Conservation (phyloP, 2,888 invertebrate genomes). For the Philereme vetulata region DNA sequence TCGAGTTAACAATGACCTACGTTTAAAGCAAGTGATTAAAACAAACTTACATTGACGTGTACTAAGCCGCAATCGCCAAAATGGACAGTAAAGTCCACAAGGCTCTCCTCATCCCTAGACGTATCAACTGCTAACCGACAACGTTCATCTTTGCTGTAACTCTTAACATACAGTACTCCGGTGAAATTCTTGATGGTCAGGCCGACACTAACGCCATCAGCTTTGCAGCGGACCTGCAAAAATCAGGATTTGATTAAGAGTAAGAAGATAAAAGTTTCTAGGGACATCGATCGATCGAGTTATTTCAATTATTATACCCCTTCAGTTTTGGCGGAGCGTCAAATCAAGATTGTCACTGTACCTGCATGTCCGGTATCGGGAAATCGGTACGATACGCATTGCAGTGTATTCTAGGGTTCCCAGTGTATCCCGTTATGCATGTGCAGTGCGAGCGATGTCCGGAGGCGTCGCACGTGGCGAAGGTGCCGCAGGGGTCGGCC, state of each 20-base stretch:
- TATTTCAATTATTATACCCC: background rate
- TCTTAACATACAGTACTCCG: slow-evolving; percentile 96
- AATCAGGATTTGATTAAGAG: slow-evolving; percentile 4
- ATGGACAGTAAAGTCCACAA: slow-evolving; percentile 93
- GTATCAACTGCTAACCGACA: slow-evolving; percentile 92
- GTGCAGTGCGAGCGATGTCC: slow-evolving; percentile 91
- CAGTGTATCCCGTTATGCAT: slow-evolving; percentile 90
- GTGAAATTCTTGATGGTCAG: slow-evolving; percentile 92
- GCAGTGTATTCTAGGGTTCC: slow-evolving; percentile 90
- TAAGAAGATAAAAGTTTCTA: background rate
- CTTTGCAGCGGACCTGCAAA: slow-evolving; percentile 90
- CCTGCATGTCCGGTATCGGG: slow-evolving; percentile 91
- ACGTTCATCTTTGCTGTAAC: slow-evolving; percentile 96
- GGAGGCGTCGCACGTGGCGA: slow-evolving; percentile 90
- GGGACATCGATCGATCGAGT: background rate
- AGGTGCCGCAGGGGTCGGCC: slow-evolving; percentile 88
- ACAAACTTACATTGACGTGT: slow-evolving; percentile 90
- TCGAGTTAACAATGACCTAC: background rate
- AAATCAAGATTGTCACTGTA: slow-evolving; percentile 34
- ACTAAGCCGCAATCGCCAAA: slow-evolving; percentile 96
- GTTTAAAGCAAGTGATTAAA: background rate
- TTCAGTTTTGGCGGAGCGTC: no score
- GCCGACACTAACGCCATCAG: slow-evolving; percentile 95
- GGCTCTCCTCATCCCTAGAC: slow-evolving; percentile 86
- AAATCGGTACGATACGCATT: slow-evolving; percentile 90